Conservation (phyloP, 2,113 vertebrate species). For the Holacanthus passer region DNA sequence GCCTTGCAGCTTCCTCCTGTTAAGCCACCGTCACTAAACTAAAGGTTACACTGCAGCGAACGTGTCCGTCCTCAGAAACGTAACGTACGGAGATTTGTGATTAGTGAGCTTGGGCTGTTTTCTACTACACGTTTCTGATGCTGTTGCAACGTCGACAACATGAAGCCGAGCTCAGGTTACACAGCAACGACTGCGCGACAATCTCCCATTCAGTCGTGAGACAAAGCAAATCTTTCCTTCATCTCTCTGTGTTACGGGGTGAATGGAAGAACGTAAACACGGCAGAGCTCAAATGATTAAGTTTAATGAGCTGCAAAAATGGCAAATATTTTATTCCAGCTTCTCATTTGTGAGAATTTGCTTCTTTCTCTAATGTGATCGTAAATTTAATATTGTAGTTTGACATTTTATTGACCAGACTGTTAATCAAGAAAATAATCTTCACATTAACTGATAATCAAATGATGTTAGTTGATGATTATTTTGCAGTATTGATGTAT, state of each 20-base stretch:
- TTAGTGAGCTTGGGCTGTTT: not conserved
- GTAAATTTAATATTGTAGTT: not conserved
- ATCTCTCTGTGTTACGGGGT: not conserved
- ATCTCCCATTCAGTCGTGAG: not conserved
- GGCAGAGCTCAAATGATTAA: not conserved
- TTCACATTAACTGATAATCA: no score
- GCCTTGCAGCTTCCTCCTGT: no score
- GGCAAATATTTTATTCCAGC: not conserved
- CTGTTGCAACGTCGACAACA: not conserved
- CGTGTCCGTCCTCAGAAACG: no score
- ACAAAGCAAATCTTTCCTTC: not conserved
- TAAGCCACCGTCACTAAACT: no score
- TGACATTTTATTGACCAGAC: no score
- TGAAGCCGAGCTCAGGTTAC: not conserved
- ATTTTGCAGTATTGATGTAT: not conserved
- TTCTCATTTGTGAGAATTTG: not conserved
- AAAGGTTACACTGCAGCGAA: no score
- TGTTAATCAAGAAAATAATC: not conserved
- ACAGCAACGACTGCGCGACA: not conserved
- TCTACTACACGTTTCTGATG: not conserved
- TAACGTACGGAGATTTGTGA: not conserved
- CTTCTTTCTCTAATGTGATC: not conserved
- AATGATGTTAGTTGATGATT: not conserved
- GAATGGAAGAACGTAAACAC: not conserved
- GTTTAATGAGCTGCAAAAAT: not conserved